Percentiles rank a stretch among this genome's conserved stretches.
phyloP scores from a whole-genome alignment of 1,140 invertebrate species.

The Antheraea pernyi region DNA sequence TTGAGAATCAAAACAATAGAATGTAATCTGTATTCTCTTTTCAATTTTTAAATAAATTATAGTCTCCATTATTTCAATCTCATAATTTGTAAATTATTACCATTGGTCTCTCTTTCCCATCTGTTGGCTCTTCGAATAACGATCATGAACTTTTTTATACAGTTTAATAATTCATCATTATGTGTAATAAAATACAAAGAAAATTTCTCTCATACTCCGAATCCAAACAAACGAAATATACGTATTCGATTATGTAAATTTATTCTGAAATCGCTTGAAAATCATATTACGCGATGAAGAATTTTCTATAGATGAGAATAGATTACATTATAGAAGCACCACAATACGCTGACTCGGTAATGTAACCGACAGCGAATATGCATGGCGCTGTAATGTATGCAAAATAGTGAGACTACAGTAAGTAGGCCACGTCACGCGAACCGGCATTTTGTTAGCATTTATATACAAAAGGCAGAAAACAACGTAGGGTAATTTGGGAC shows the following conservation, averaged over 20 bases:
- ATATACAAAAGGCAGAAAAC: conserved; percentile 51
- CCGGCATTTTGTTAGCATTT: conserved; percentile 73
- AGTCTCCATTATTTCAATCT: no score
- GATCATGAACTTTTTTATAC: no score
- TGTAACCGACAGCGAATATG: conserved; percentile 45
- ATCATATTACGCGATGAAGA: conserved; percentile 7
- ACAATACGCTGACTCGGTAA: conserved; percentile 23
- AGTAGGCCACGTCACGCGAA: conserved; percentile 68
- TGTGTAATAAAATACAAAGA: not conserved
- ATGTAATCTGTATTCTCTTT: no score
- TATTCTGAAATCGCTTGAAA: conserved; percentile 9
- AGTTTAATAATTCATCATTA: not conserved
- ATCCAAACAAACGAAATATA: not conserved
- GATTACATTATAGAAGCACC: conserved; percentile 19
- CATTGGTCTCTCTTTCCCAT: no score
- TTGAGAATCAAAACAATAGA: no score
- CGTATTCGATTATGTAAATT: conserved; percentile 8
- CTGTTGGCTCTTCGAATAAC: no score
- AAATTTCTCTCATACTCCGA: not conserved
- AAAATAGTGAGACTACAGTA: conserved; percentile 67
- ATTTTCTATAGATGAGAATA: conserved; percentile 11
- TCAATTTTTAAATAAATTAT: no score
- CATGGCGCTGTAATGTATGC: conserved; percentile 68
- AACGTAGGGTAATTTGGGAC: conserved; percentile 10
- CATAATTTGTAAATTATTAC: no score